Evolutionary conservation across 1,140 invertebrate genomes (phyloP).

Genomic region (Dryas iulia): DNA sequence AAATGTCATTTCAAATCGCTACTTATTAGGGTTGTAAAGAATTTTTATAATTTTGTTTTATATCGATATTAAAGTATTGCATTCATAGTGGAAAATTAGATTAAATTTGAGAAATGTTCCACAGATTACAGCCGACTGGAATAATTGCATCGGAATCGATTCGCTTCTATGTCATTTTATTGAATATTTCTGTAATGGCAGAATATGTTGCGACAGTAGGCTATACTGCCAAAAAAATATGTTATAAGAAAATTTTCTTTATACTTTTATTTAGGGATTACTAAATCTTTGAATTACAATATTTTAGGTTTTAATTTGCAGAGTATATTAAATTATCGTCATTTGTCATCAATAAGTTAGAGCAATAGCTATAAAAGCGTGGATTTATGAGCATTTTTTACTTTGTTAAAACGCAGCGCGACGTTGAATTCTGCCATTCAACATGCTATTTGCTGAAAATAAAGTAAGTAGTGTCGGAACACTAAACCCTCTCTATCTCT

Average conservation of each 20-base stretch:
- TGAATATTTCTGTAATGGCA: neutral
- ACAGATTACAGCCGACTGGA: neutral
- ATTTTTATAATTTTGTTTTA: neutral
- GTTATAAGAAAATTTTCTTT: neutral
- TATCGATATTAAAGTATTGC: neutral
- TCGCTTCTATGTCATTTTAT: conserved; percentile 3
- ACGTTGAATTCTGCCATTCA: too few species aligned
- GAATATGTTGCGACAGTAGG: neutral
- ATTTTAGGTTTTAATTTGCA: too few species aligned
- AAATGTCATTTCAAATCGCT: neutral
- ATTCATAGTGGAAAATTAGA: conserved; percentile 1
- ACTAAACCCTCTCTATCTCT: too few species aligned
- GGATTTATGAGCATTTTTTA: too few species aligned
- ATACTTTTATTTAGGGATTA: too few species aligned
- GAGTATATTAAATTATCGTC: too few species aligned
- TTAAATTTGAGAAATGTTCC: conserved; percentile 15
- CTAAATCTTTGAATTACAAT: too few species aligned
- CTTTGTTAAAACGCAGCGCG: too few species aligned
- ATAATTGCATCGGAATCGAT: conserved; percentile 5
- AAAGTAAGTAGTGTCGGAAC: too few species aligned
- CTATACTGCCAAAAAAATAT: neutral
- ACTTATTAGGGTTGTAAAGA: neutral
- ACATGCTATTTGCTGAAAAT: too few species aligned
- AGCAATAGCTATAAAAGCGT: too few species aligned
- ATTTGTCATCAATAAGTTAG: too few species aligned